A percentile compares a stretch with the other conserved stretches of the same genome.
These are phyloP conservation scores for Rhagonycha lutea DNA, from an alignment of 2,888 invertebrate genomes.

Conservation along the genomic window DNA sequence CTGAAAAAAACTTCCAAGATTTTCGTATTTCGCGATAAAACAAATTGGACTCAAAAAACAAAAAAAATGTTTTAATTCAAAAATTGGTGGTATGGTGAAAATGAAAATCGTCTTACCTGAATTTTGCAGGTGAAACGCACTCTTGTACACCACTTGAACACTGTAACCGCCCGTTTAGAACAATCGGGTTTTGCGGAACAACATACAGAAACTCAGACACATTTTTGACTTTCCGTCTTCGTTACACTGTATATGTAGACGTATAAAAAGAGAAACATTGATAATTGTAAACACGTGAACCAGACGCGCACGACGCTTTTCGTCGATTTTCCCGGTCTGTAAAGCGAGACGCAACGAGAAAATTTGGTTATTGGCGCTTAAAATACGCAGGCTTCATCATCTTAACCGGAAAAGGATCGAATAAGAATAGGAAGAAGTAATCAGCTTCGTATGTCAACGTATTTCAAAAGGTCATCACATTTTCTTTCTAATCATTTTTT, in stretches of 20 bases:
- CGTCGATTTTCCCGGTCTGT: constrained; percentile 28
- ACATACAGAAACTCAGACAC: constrained; percentile 19
- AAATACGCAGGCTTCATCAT: constrained; percentile 22
- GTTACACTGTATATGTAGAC: constrained; percentile 16
- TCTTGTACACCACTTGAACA: constrained; percentile 25
- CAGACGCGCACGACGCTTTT: constrained; percentile 13
- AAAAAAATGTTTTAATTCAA: background rate
- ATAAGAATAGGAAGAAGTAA: constrained; percentile 3
- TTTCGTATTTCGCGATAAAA: background rate
- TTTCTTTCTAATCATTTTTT: background rate
- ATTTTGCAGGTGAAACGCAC: constrained; percentile 29
- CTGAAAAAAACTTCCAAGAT: background rate
- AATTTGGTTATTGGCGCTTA: constrained; percentile 15
- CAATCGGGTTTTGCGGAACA: constrained; percentile 20
- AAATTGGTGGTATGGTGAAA: background rate
- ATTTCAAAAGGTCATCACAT: background rate
- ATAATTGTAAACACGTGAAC: constrained; percentile 22
- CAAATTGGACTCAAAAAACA: background rate
- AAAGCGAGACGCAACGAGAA: constrained; percentile 23
- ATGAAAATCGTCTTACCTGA: constrained; percentile 16
- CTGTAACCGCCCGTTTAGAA: constrained; percentile 26
- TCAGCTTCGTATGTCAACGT: background rate
- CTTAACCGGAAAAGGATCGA: constrained; percentile 10
- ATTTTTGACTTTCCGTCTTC: constrained; percentile 22
- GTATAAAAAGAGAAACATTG: constrained; percentile 26